Evolutionary conservation across 1,140 invertebrate genomes (phyloP).

Genomic region (Plodia interpunctella): DNA sequence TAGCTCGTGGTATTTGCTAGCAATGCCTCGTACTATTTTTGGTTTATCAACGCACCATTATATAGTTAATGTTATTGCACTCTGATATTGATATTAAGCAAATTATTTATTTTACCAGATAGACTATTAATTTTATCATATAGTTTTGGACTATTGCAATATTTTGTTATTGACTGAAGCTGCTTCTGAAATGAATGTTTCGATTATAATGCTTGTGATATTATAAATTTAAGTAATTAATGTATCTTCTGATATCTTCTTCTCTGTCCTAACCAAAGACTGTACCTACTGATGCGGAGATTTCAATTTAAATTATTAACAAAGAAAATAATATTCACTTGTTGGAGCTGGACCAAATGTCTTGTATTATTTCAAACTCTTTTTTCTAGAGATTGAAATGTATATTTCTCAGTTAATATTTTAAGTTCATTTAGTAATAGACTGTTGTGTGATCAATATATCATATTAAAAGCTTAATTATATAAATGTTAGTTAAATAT

Average conservation of each 20-base stretch:
- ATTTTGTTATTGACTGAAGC: slow-evolving; percentile 48
- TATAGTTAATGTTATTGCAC: slow-evolving; percentile 21
- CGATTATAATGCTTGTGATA: slow-evolving; percentile 68
- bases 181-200: slow-evolving; percentile 37
- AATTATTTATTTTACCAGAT: slow-evolving; percentile 8
- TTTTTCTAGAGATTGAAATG: slow-evolving; percentile 22
- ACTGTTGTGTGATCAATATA: slow-evolving; percentile 55
- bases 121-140: neutral
- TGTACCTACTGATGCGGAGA: slow-evolving; percentile 60
- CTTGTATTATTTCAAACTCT: slow-evolving; percentile 30
- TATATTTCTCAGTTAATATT: slow-evolving; percentile 32
- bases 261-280: slow-evolving; percentile 73
- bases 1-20: slow-evolving; percentile 26
- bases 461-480: slow-evolving; percentile 46
- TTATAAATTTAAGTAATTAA: slow-evolving; percentile 62
- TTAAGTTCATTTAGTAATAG: slow-evolving; percentile 50
- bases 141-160: slow-evolving; percentile 11
- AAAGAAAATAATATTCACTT: slow-evolving; percentile 33
- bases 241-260: slow-evolving; percentile 52
- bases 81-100: slow-evolving; percentile 23
- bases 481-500: slow-evolving; percentile 47
- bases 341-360: slow-evolving; percentile 70
- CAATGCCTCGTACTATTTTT: slow-evolving; percentile 10
- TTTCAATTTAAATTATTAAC: slow-evolving; percentile 50
- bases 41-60: slow-evolving; percentile 5